phyloP scores from a whole-genome alignment of 1,140 invertebrate species.

The Pseudomyrmex cubaensis region DNA sequence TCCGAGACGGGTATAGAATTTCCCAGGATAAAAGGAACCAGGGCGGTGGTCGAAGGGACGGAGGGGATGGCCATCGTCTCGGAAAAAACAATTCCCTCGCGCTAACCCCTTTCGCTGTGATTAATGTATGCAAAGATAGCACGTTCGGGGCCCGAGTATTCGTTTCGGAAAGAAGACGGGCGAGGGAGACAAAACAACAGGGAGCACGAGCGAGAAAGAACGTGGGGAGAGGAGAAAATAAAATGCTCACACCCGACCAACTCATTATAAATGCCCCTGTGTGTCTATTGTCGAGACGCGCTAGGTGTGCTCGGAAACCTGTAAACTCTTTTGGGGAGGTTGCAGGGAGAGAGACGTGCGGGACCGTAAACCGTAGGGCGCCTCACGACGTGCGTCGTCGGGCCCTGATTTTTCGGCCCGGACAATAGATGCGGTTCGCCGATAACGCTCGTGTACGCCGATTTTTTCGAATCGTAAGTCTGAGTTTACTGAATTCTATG shows the following conservation, averaged over 20 bases:
- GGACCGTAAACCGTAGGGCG: constrained; percentile 69
- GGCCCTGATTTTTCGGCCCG: constrained; percentile 58
- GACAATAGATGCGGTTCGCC: constrained; percentile 60
- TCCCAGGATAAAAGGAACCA: constrained; percentile 30
- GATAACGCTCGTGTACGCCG: constrained; percentile 67
- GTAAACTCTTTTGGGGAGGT: constrained; percentile 67
- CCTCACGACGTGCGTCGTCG: constrained; percentile 43
- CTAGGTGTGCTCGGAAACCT: constrained; percentile 63
- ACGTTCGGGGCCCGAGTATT: constrained; percentile 64
- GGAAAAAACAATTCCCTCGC: constrained; percentile 65
- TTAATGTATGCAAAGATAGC: constrained; percentile 76
- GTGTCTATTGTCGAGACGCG: constrained; percentile 69
- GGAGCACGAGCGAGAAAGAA: background rate
- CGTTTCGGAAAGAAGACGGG: constrained; percentile 43
- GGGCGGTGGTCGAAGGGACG: constrained; percentile 16
- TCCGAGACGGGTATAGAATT: constrained; percentile 64
- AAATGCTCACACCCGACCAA: constrained; percentile 62
- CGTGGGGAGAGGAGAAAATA: constrained; percentile 36
- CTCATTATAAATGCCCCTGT: constrained; percentile 75
- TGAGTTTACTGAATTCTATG: constrained; percentile 20
- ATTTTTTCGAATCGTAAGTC: constrained; percentile 70
- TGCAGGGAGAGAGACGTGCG: constrained; percentile 56
- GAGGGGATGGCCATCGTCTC: constrained; percentile 33
- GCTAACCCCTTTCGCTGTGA: constrained; percentile 73
- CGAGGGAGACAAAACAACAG: background rate